These are phyloP conservation scores for Micropoecilia bifurca DNA, from an alignment of 2,797 vertebrate species.

Conservation along the genomic window DNA sequence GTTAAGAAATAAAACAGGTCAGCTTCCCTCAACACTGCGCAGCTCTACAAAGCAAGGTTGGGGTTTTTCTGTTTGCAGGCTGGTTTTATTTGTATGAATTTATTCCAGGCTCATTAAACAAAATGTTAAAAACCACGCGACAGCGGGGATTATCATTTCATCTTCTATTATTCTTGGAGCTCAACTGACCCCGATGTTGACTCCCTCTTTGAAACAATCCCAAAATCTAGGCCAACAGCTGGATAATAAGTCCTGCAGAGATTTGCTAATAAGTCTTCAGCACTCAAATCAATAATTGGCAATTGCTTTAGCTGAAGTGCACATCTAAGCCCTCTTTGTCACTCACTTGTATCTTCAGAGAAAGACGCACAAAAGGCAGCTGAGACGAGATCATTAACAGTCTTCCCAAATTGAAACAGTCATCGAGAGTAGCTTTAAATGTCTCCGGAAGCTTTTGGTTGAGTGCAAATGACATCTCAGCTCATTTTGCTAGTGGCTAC, in stretches of 20 bases:
- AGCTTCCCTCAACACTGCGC: constrained; percentile 80
- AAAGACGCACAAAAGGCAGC: constrained; percentile 40
- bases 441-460: constrained; percentile 76
- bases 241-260: constrained; percentile 47
- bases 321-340: constrained; percentile 68
- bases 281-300: constrained; percentile 70
- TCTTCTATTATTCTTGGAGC: constrained; percentile 47
- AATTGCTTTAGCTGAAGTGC: constrained; percentile 64
- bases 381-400: constrained; percentile 76
- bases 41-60: constrained; percentile 62
- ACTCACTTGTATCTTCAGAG: constrained; percentile 54
- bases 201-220: constrained; percentile 44
- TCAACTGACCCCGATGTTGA: constrained; percentile 58
- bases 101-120: constrained; percentile 38
- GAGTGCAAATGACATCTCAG: constrained; percentile 81
- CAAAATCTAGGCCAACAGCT: constrained; percentile 55
- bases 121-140: constrained; percentile 24
- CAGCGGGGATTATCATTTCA: constrained; percentile 35
- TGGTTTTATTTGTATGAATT: constrained; percentile 44
- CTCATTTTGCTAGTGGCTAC: constrained; percentile 81
- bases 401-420: constrained; percentile 82
- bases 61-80: constrained; percentile 64
- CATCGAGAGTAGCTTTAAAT: constrained; percentile 76
- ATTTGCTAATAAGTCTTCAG: constrained; percentile 68
- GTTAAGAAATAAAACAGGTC: constrained; percentile 93